Conservation (phyloP, 1,140 invertebrate genomes). For the Macrobrachium nipponense region DNA sequence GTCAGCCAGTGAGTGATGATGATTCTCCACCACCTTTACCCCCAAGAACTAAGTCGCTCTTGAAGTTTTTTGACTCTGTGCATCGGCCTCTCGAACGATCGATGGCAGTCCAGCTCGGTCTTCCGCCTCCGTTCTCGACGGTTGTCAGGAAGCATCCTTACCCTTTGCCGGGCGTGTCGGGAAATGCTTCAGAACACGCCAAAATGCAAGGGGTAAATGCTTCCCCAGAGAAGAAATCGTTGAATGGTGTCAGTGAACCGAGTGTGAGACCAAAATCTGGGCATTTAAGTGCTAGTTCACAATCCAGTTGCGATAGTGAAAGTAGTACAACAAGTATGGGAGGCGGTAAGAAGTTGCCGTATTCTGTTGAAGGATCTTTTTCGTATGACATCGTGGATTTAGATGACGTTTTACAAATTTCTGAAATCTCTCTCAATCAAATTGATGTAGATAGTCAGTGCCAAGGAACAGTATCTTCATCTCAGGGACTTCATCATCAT, state of each 20-base stretch:
- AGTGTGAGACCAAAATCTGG: conserved; percentile 62
- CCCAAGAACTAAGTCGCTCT: conserved; percentile 66
- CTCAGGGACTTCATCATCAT: conserved; percentile 43
- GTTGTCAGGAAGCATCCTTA: conserved; percentile 44
- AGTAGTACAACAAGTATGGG: conserved; percentile 43
- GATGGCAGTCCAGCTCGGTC: conserved; percentile 66
- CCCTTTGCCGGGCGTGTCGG: conserved; percentile 34
- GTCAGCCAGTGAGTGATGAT: conserved; percentile 40
- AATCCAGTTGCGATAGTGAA: conserved; percentile 55
- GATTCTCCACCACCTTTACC: conserved; percentile 69
- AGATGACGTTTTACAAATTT: conserved; percentile 57
- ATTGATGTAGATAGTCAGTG: conserved; percentile 55
- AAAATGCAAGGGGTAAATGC: background rate
- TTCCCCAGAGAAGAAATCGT: conserved; percentile 21
- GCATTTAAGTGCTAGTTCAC: conserved; percentile 44
- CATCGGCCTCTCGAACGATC: conserved; percentile 69
- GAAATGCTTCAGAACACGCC: conserved; percentile 12
- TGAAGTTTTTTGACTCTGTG: conserved; percentile 46
- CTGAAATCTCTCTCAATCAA: conserved; percentile 47
- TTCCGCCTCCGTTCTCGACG: conserved; percentile 47
- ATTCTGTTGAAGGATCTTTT: conserved; percentile 48
- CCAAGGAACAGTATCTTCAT: conserved; percentile 48
- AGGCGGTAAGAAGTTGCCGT: conserved; percentile 30
- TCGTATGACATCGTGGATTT: conserved; percentile 63
- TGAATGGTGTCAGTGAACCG: conserved; percentile 52